Conservation (phyloP, 1,140 invertebrate species). For the Leptinotarsa undecemlineata region DNA sequence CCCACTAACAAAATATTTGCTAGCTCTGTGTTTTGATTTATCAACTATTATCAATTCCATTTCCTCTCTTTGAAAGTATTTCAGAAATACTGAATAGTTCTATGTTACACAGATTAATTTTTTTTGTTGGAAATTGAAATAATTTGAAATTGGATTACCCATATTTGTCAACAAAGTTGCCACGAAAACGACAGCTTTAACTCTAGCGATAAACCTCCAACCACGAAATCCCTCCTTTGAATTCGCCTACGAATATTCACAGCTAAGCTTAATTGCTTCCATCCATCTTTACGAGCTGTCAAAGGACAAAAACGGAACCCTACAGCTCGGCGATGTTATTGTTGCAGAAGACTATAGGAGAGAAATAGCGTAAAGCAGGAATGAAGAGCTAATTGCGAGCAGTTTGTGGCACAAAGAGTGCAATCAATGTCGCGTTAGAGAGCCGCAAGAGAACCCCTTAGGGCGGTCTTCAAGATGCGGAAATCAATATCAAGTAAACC, state of each 20-base stretch:
- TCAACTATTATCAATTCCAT: too few species aligned
- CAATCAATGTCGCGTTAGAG: not conserved
- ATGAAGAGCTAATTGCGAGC: conserved; percentile 7
- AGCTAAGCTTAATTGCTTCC: not conserved
- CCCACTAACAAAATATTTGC: too few species aligned
- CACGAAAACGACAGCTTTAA: too few species aligned
- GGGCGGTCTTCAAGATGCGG: conserved; percentile 1
- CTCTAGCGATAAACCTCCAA: too few species aligned
- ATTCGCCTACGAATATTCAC: not conserved
- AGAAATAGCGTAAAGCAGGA: not conserved
- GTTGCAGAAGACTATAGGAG: not conserved
- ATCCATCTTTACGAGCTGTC: not conserved
- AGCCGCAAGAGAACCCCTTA: not conserved
- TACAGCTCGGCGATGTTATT: not conserved
- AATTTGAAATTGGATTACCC: too few species aligned
- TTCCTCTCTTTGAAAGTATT: too few species aligned
- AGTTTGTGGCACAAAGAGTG: conserved; percentile 5
- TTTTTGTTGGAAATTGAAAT: too few species aligned
- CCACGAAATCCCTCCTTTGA: not conserved
- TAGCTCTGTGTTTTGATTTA: too few species aligned
- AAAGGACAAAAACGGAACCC: not conserved
- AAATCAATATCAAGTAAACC: conserved; percentile 1
- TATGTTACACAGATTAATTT: too few species aligned
- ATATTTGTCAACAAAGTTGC: too few species aligned
- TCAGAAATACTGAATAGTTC: too few species aligned